phyloP scores from a whole-genome alignment of 92 coral and sea anemone species.

The Scolanthus callimorphus region DNA sequence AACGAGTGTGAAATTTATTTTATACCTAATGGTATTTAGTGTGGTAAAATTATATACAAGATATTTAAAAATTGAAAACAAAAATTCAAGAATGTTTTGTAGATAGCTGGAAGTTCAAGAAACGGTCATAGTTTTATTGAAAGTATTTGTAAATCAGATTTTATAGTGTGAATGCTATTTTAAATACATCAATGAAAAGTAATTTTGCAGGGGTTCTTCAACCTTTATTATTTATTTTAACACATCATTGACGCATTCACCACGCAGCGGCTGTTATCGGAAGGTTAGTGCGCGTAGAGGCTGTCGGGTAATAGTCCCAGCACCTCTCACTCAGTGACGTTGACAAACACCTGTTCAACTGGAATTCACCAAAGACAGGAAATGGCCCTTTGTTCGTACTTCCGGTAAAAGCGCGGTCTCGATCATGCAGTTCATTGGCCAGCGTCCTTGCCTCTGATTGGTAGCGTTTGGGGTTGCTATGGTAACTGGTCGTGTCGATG shows the following conservation, averaged over 20 bases:
- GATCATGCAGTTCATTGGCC: conserved; percentile 11
- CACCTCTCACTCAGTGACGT: conserved; percentile 17
- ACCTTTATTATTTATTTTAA: too few relatives aligned
- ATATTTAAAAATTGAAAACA: too few relatives aligned
- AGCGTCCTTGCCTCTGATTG: conserved; percentile 10
- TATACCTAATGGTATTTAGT: too few relatives aligned
- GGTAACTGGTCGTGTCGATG: background rate
- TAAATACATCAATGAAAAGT: too few relatives aligned
- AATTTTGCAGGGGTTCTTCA: too few relatives aligned
- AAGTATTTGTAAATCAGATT: too few relatives aligned
- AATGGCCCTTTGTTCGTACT: conserved; percentile 10
- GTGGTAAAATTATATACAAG: too few relatives aligned
- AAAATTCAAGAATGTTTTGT: too few relatives aligned
- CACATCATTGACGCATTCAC: background rate
- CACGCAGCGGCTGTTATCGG: conserved; percentile 24
- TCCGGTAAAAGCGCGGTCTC: conserved; percentile 8
- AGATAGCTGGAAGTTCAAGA: too few relatives aligned
- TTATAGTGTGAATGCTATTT: background rate
- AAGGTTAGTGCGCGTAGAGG: conserved; percentile 18
- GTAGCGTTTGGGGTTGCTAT: conserved; percentile 9
- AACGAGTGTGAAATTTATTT: too few relatives aligned
- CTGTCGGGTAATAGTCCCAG: conserved; percentile 15
- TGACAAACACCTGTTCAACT: conserved; percentile 5
- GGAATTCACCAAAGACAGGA: conserved; percentile 7
- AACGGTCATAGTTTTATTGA: too few relatives aligned